phyloP scores from a whole-genome alignment of 2,113 vertebrate genomes.

The Mugil cephalus region DNA sequence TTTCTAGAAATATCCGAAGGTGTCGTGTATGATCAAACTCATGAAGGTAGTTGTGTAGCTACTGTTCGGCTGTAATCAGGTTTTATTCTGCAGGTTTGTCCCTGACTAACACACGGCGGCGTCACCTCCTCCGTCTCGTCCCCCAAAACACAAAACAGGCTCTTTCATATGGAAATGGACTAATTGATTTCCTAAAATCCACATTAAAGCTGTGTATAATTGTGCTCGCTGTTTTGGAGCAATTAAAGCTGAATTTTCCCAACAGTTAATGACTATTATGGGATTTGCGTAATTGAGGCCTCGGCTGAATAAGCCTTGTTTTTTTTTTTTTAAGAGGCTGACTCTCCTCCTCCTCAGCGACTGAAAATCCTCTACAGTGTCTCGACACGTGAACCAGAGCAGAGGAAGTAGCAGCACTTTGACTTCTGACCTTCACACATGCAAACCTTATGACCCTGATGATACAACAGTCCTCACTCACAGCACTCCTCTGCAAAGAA shows the following conservation, averaged over 20 bases:
- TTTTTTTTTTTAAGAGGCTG: constrained; percentile 21
- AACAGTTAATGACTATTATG: constrained; percentile 80
- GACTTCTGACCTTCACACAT: constrained; percentile 13
- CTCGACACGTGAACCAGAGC: constrained; percentile 8
- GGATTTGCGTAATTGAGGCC: constrained; percentile 80
- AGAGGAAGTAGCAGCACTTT: constrained; percentile 6
- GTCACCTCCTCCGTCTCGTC: constrained; percentile 33
- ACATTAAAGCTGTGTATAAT: constrained; percentile 78
- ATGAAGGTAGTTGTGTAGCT: too few relatives aligned
- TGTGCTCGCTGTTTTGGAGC: constrained; percentile 74
- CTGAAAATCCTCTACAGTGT: constrained; percentile 16
- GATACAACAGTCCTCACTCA: not conserved
- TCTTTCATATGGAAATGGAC: constrained; percentile 71
- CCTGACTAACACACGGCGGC: not conserved
- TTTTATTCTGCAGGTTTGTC: constrained; percentile 9
- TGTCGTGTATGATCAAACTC: too few relatives aligned
- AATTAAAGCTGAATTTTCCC: constrained; percentile 79
- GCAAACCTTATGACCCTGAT: not conserved
- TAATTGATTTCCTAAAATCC: constrained; percentile 79
- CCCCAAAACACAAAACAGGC: constrained; percentile 59
- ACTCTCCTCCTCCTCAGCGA: constrained; percentile 34
- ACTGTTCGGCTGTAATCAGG: not conserved
- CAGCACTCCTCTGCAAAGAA: not conserved
- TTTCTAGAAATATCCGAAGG: not conserved
- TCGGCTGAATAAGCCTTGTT: constrained; percentile 72